Evolutionary conservation across 2,888 invertebrate species (phyloP).

Genomic region (Boloria selene): DNA sequence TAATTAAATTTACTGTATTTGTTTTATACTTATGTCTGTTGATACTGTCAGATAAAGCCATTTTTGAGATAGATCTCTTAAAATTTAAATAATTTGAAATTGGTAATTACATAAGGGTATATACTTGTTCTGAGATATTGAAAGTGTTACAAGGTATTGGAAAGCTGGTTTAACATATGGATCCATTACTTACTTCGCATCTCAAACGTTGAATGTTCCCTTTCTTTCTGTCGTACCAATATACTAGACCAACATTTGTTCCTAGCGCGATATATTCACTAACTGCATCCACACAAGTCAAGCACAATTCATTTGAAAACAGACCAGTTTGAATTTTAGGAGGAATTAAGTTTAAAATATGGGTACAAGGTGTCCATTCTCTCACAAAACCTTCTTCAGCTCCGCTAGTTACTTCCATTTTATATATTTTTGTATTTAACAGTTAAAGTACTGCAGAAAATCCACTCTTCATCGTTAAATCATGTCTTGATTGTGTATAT

Average conservation of each 20-base stretch:
- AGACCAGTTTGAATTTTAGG: slow-evolving; percentile 87
- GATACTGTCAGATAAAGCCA: too few relatives aligned
- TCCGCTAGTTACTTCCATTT: slow-evolving; percentile 72
- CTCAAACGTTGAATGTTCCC: slow-evolving; percentile 89
- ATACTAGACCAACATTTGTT: slow-evolving; percentile 92
- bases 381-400: slow-evolving; percentile 81
- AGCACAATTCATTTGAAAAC: slow-evolving; percentile 87
- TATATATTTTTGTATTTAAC: background rate
- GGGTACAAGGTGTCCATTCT: slow-evolving; percentile 91
- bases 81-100: too few relatives aligned
- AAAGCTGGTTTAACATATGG: slow-evolving; percentile 40
- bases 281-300: slow-evolving; percentile 92
- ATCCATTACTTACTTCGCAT: slow-evolving; percentile 86
- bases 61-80: background rate
- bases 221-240: slow-evolving; percentile 92
- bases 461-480: slow-evolving; percentile 6
- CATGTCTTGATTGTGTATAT: slow-evolving; percentile 23
- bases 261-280: slow-evolving; percentile 92
- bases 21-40: too few relatives aligned
- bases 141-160: slow-evolving; percentile 53
- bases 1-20: too few relatives aligned
- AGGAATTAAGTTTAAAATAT: slow-evolving; percentile 89
- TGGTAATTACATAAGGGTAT: slow-evolving; percentile 5
- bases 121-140: slow-evolving; percentile 19
- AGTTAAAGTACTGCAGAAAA: slow-evolving; percentile 7